Evolutionary conservation across 2,888 invertebrate genomes (phyloP).

Genomic region (Glyphotaelius pellucidus): DNA sequence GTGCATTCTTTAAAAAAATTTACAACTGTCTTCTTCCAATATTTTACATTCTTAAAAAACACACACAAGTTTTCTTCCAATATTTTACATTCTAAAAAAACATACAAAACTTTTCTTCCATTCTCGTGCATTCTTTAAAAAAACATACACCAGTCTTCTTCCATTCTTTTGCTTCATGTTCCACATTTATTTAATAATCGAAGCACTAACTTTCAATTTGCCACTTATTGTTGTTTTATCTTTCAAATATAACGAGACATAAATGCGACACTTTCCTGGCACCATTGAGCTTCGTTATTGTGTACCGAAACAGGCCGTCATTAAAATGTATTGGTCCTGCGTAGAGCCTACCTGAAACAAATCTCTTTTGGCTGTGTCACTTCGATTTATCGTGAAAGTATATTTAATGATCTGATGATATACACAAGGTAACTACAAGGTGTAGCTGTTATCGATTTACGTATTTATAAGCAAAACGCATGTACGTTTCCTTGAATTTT

Average conservation of each 20-base stretch:
- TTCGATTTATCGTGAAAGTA: neutral
- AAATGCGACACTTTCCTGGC: constrained; percentile 6
- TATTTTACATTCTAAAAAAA: too few relatives aligned
- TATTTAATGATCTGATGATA: neutral
- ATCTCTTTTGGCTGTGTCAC: neutral
- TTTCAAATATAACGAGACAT: neutral
- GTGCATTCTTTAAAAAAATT: too few relatives aligned
- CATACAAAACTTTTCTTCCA: too few relatives aligned
- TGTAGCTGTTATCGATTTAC: neutral
- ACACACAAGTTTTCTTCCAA: too few relatives aligned
- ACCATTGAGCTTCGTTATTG: constrained; percentile 9
- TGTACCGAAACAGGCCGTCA: constrained; percentile 3
- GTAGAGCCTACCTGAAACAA: neutral
- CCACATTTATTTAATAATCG: neutral
- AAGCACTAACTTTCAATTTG: neutral
- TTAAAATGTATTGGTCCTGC: neutral
- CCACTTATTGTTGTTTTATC: constrained; percentile 20
- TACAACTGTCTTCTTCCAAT: too few relatives aligned
- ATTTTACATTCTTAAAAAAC: too few relatives aligned
- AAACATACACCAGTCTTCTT: too few relatives aligned
- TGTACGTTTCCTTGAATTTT: too few relatives aligned
- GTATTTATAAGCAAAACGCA: neutral
- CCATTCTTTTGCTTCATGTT: neutral
- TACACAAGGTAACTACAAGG: neutral
- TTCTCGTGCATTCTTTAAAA: too few relatives aligned